Evolutionary conservation across 2,113 vertebrate genomes (phyloP).

Genomic region (Psilopsiagon aymara): DNA sequence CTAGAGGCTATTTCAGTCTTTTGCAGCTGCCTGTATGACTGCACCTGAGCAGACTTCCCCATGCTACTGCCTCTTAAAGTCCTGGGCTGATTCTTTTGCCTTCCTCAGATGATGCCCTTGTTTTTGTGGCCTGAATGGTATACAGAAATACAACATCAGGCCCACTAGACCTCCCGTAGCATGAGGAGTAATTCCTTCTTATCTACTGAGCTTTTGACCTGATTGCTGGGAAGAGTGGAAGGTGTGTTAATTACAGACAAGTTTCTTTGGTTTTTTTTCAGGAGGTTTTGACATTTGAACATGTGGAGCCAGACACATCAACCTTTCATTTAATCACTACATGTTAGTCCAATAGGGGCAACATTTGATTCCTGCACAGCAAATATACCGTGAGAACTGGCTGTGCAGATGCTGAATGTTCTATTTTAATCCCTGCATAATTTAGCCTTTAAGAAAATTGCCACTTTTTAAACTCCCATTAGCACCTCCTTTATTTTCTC

Average conservation of each 20-base stretch:
- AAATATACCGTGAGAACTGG: not conserved
- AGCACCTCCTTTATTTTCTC: not conserved
- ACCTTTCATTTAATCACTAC: not conserved
- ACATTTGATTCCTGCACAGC: not conserved
- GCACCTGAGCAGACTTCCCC: not conserved
- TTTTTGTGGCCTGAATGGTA: not conserved
- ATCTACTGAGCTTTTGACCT: not conserved
- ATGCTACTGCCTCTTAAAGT: not conserved
- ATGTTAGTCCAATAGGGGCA: not conserved
- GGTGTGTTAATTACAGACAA: not conserved
- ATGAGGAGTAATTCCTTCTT: not conserved
- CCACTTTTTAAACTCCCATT: not conserved
- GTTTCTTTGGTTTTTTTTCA: not conserved
- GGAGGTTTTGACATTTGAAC: not conserved
- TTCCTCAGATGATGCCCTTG: not conserved
- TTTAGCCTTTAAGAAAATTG: not conserved
- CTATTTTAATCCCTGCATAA: not conserved
- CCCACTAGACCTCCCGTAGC: not conserved
- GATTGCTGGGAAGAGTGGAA: not conserved
- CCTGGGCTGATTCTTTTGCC: not conserved
- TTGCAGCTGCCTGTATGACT: not conserved
- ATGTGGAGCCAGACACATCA: fast-evolving
- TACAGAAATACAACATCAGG: not conserved
- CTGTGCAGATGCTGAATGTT: not conserved
- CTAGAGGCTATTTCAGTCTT: not conserved